Evolutionary conservation across 2,888 invertebrate species (phyloP).

Genomic region (Pterostichus niger): DNA sequence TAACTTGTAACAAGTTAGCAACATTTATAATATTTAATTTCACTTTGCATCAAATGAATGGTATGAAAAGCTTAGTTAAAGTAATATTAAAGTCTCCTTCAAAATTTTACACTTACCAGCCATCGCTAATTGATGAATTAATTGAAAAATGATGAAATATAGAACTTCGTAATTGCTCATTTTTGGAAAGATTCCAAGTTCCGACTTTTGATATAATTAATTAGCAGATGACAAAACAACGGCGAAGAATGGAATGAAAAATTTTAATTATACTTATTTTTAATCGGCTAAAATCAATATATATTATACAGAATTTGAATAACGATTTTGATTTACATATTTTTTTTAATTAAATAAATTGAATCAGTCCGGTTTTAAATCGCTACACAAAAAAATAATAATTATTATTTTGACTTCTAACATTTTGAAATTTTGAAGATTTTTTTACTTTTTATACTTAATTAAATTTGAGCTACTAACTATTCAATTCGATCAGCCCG

Average conservation of each 20-base stretch:
- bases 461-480: no score
- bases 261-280: conserved; percentile 15
- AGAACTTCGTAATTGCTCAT: conserved; percentile 45
- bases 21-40: no score
- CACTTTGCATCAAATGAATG: not conserved
- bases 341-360: no score
- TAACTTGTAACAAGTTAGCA: no score
- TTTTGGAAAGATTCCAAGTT: conserved; percentile 42
- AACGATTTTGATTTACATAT: not conserved
- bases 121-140: conserved; percentile 47
- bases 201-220: conserved; percentile 38
- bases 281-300: conserved; percentile 21
- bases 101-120: not conserved
- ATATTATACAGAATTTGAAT: not conserved
- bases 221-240: conserved; percentile 33
- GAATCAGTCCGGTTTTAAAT: no score
- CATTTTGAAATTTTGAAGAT: no score
- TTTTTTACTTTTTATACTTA: no score
- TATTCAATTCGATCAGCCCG: no score
- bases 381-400: no score
- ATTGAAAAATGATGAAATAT: conserved; percentile 52
- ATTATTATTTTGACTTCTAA: no score
- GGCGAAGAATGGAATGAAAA: conserved; percentile 1
- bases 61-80: conserved; percentile 2
- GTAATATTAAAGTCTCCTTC: conserved; percentile 3